These are phyloP conservation scores for Hemistola chrysoprasaria DNA, from an alignment of 2,888 invertebrate genomes.

Conservation along the genomic window DNA sequence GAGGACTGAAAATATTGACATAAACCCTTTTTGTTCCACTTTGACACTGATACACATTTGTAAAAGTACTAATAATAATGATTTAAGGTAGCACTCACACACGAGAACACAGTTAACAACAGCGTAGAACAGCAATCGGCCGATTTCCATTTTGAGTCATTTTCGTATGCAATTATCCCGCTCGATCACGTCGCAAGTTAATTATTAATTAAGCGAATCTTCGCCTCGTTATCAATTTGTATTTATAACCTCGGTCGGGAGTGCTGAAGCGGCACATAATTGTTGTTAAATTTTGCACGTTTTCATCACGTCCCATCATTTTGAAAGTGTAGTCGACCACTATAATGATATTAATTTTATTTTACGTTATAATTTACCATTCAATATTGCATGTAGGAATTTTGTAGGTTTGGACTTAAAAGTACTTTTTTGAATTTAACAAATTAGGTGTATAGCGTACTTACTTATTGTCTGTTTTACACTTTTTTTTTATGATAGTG, in stretches of 20 bases:
- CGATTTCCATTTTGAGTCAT: slow-evolving; percentile 73
- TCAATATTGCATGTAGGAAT: too few species aligned
- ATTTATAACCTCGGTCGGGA: slow-evolving; percentile 39
- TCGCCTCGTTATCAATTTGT: slow-evolving; percentile 35
- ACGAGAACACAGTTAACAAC: slow-evolving; percentile 54
- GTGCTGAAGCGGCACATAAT: slow-evolving; percentile 26
- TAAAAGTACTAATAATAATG: slow-evolving; percentile 4
- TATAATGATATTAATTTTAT: too few species aligned
- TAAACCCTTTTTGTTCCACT: too few species aligned
- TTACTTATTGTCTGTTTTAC: too few species aligned
- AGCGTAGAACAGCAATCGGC: slow-evolving; percentile 47
- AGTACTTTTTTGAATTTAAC: too few species aligned
- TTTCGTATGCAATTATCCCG: slow-evolving; percentile 44
- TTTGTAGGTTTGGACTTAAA: too few species aligned
- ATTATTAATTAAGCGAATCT: slow-evolving; percentile 39
- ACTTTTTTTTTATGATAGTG: too few species aligned
- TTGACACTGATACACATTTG: neutral
- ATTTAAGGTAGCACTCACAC: slow-evolving; percentile 40
- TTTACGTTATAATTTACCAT: too few species aligned
- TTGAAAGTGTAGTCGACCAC: slow-evolving; percentile 21
- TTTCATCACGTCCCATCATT: slow-evolving; percentile 12
- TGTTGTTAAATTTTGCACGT: slow-evolving; percentile 26
- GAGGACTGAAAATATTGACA: too few species aligned
- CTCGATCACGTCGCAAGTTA: slow-evolving; percentile 32
- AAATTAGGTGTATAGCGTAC: too few species aligned